A percentile compares a stretch with the other conserved stretches of the same genome.
Evolutionary conservation across 1,140 invertebrate genomes (phyloP).

Genomic region (Amphibalanus amphitrite): DNA sequence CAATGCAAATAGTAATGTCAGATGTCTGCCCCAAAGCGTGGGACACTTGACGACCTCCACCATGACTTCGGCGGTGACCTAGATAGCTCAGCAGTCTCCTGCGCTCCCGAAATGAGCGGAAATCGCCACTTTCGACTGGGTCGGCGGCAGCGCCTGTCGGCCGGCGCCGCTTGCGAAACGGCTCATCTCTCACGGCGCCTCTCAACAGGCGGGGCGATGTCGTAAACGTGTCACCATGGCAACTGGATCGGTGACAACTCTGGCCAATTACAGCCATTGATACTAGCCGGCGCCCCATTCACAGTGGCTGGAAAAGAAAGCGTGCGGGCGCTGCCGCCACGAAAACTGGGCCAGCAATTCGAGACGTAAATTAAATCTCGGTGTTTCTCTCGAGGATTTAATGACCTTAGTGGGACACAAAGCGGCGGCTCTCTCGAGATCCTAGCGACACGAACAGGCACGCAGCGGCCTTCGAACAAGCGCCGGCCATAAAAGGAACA

Average conservation of each 20-base stretch:
- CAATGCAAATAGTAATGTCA: too few relatives aligned
- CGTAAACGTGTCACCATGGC: background rate
- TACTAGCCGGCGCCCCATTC: background rate
- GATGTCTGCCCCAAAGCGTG: too few relatives aligned
- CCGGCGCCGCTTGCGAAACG: background rate
- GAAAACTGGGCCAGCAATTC: background rate
- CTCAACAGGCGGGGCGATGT: background rate
- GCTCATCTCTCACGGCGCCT: background rate
- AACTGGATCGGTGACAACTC: background rate
- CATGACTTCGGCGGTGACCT: too few relatives aligned
- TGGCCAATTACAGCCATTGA: background rate
- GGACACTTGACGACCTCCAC: too few relatives aligned
- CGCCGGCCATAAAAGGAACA: background rate
- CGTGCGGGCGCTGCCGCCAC: background rate
- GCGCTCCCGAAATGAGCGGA: slow-evolving; percentile 5
- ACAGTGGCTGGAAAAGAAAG: background rate
- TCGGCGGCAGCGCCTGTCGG: background rate
- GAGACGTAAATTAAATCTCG: background rate
- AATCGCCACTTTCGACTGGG: slow-evolving; percentile 4
- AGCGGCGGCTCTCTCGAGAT: too few relatives aligned
- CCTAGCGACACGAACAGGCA: too few relatives aligned
- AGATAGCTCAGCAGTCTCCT: background rate
- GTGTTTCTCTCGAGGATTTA: background rate
- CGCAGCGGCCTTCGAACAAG: background rate
- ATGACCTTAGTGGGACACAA: too few relatives aligned